These are phyloP conservation scores for Heterotis niloticus DNA, from an alignment of 2,113 vertebrate species.

Conservation along the genomic window DNA sequence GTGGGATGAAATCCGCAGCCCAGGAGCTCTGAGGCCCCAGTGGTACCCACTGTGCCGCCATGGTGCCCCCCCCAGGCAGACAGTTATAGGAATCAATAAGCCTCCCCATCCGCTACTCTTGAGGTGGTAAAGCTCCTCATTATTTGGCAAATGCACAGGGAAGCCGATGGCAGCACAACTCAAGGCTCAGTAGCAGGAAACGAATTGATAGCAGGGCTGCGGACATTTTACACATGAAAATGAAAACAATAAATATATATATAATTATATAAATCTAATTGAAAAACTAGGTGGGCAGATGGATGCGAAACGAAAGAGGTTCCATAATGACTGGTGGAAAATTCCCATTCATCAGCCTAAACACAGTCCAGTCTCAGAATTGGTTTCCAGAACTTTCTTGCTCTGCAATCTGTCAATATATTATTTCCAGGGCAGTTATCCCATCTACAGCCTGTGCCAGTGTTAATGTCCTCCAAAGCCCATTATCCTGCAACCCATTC, in stretches of 20 bases:
- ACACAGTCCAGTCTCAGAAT: background rate
- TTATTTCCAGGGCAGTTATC: background rate
- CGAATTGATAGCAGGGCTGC: background rate
- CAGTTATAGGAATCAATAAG: no score
- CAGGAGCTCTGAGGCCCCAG: no score
- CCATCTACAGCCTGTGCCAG: no score
- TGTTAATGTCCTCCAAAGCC: slow-evolving; percentile 1
- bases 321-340: background rate
- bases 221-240: background rate
- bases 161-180: background rate
- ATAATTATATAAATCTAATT: no score
- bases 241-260: background rate
- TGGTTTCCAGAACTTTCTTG: slow-evolving; percentile 1
- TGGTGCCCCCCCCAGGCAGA: background rate
- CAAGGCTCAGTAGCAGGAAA: background rate
- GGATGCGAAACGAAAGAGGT: background rate
- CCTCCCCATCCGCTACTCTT: slow-evolving; percentile 2
- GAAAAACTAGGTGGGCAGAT: no score
- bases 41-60: no score
- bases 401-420: slow-evolving; percentile 10
- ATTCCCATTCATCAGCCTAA: background rate
- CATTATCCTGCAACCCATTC: background rate
- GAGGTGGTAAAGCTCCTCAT: background rate
- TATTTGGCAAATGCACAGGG: background rate
- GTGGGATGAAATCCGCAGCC: no score